Conservation (phyloP, 1,140 invertebrate genomes). For the Gonioctena quinquepunctata region DNA sequence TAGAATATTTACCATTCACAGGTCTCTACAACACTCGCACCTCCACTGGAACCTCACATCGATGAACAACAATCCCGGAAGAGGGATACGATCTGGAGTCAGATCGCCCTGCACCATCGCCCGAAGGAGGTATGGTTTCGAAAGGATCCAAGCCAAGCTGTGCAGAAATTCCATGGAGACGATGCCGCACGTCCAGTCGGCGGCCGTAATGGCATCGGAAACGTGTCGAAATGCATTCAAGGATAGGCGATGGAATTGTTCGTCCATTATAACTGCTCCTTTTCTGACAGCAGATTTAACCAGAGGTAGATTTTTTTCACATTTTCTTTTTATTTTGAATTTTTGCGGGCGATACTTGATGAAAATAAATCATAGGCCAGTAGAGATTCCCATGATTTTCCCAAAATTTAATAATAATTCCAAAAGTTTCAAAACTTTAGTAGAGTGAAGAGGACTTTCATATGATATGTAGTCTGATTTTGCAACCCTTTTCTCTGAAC, state of each 20-base stretch:
- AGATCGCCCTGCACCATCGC: conserved; percentile 48
- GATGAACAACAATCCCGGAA: conserved; percentile 39
- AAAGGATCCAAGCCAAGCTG: conserved; percentile 51
- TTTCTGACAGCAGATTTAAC: conserved; percentile 74
- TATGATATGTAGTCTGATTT: no score
- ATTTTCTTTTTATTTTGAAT: no score
- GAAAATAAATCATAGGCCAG: no score
- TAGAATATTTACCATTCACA: conserved; percentile 19
- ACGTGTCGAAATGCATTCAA: conserved; percentile 75
- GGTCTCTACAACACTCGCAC: conserved; percentile 53
- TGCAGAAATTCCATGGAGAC: conserved; percentile 56
- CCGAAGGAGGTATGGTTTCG: conserved; percentile 47
- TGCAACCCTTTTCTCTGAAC: no score
- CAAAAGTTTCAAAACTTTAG: no score
- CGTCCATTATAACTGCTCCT: conserved; percentile 73
- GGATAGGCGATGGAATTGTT: conserved; percentile 84
- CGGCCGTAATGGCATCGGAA: conserved; percentile 68
- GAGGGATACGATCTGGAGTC: conserved; percentile 48
- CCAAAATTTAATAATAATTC: no score
- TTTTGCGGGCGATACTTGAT: no score
- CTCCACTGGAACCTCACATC: conserved; percentile 50
- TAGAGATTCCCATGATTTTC: no score
- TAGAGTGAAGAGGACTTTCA: no score
- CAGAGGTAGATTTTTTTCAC: no score
- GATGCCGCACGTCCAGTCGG: conserved; percentile 75